Conservation (phyloP, 2,797 vertebrate genomes). For the Ispidina lecontei region DNA sequence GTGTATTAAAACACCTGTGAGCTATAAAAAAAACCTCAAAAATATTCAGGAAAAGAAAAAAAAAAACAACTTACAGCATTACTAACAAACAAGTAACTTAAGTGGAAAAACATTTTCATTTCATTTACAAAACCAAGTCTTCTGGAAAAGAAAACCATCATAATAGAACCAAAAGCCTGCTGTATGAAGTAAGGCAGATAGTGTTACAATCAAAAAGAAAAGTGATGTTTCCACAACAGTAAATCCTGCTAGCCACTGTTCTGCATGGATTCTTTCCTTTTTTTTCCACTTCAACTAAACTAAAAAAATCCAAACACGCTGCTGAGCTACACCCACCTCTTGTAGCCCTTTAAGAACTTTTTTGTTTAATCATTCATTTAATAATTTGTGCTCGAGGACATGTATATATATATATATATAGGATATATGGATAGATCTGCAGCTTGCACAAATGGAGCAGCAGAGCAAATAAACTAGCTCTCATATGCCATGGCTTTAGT, state of each 20-base stretch:
- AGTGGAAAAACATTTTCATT: conserved; percentile 27
- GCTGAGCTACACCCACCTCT: neutral
- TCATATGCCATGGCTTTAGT: neutral
- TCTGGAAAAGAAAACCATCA: neutral
- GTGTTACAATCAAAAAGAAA: neutral
- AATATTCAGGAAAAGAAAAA: neutral
- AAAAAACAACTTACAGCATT: conserved; percentile 21
- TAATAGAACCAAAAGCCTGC: neutral
- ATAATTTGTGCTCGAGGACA: too few species aligned
- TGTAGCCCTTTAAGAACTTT: neutral
- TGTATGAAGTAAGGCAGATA: neutral
- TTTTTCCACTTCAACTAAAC: conserved; percentile 20
- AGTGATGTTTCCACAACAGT: conserved; percentile 14
- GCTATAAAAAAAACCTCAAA: conserved; percentile 55
- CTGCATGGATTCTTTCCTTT: neutral
- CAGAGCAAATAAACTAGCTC: neutral
- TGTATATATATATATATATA: too few species aligned
- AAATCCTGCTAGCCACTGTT: conserved; percentile 9
- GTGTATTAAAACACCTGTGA: conserved; percentile 32
- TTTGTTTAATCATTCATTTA: too few species aligned
- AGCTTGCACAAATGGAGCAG: neutral
- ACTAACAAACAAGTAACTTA: neutral
- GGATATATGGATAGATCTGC: neutral
- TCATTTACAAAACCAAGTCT: conserved; percentile 3
- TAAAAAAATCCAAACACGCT: neutral